These are phyloP conservation scores for Sebastes taczanowskii DNA, from an alignment of 2,797 vertebrate genomes.

Conservation along the genomic window DNA sequence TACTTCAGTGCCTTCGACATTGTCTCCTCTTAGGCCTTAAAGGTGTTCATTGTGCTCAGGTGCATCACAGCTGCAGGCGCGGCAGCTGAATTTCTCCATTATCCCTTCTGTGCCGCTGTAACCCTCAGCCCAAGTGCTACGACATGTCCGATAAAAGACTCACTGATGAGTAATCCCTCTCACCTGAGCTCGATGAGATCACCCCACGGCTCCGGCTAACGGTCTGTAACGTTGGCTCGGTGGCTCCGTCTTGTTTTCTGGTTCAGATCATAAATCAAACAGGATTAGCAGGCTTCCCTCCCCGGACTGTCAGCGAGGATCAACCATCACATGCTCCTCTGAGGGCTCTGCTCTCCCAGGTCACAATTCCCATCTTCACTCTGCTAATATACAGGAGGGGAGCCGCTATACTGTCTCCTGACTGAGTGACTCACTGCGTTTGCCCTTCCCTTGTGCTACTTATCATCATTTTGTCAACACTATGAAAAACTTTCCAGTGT, in stretches of 20 bases:
- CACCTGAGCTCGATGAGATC: conserved; percentile 41
- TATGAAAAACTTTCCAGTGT: background rate
- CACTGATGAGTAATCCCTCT: conserved; percentile 34
- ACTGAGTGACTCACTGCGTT: conserved; percentile 21
- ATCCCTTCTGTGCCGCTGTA: background rate
- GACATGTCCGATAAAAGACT: conserved; percentile 19
- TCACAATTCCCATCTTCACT: conserved; percentile 34
- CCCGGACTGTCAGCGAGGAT: conserved; percentile 51
- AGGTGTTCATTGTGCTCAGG: background rate
- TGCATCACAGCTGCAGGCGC: background rate
- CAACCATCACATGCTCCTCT: conserved; percentile 33
- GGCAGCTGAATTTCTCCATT: background rate
- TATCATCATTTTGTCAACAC: conserved; percentile 25
- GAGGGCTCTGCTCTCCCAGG: conserved; percentile 30
- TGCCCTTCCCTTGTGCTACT: background rate
- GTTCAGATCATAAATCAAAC: conserved; percentile 64
- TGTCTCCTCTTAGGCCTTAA: background rate
- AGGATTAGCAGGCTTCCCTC: conserved; percentile 51
- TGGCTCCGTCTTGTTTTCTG: conserved; percentile 44
- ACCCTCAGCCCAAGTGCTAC: background rate
- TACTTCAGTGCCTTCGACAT: background rate
- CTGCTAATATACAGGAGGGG: conserved; percentile 14
- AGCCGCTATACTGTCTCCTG: background rate
- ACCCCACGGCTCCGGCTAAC: conserved; percentile 17
- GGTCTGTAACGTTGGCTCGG: background rate